Percentiles rank a stretch among this genome's conserved stretches.
phyloP scores from a whole-genome alignment of 2,797 vertebrate species.

The Nannoperca australis region DNA sequence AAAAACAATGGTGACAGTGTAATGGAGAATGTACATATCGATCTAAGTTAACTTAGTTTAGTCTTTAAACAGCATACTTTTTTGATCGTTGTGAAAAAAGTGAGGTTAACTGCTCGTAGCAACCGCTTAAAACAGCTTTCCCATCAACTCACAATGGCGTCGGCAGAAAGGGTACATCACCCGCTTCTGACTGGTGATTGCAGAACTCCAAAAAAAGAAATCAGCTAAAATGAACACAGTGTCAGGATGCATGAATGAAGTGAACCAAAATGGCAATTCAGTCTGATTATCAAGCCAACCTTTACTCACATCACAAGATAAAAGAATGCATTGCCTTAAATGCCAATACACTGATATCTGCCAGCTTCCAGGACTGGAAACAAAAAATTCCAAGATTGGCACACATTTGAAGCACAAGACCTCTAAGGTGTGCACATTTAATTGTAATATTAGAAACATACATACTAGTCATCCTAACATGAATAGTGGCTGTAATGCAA shows the following conservation, averaged over 20 bases:
- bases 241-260: neutral
- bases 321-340: neutral
- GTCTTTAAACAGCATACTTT: too few relatives aligned
- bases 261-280: neutral
- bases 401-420: neutral
- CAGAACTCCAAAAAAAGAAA: neutral
- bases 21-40: too few relatives aligned
- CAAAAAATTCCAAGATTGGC: neutral
- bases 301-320: neutral
- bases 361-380: neutral
- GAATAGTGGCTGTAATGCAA: neutral
- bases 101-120: neutral
- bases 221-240: neutral
- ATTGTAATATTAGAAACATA: neutral
- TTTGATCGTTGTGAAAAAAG: neutral
- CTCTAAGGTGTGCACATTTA: neutral
- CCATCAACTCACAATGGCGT: neutral
- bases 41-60: too few relatives aligned
- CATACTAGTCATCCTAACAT: neutral
- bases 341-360: neutral
- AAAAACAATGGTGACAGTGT: too few relatives aligned
- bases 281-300: neutral
- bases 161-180: neutral
- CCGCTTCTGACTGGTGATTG: neutral
- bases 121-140: neutral